phyloP scores from a whole-genome alignment of 2,888 invertebrate genomes.

The Elmis aenea region DNA sequence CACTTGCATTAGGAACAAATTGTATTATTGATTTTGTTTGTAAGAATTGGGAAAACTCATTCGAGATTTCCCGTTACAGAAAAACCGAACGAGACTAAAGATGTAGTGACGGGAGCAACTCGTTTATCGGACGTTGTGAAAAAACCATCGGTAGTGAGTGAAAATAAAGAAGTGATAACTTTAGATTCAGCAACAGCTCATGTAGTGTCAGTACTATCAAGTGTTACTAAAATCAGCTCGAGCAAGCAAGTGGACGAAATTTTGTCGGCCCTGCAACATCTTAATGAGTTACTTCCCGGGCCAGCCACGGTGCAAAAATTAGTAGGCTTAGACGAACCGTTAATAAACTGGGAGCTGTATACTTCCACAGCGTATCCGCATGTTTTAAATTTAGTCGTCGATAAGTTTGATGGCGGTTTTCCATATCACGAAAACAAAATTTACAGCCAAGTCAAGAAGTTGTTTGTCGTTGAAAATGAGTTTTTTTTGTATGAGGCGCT shows the following conservation, averaged over 20 bases:
- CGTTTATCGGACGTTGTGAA: constrained; percentile 3
- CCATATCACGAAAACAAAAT: constrained; percentile 46
- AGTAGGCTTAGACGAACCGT: constrained; percentile 49
- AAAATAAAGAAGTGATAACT: constrained; percentile 9
- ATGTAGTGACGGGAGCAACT: constrained; percentile 4
- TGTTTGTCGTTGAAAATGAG: constrained; percentile 55
- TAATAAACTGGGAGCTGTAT: constrained; percentile 39
- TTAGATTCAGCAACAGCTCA: constrained; percentile 13
- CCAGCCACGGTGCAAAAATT: constrained; percentile 64
- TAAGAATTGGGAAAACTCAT: constrained; percentile 42
- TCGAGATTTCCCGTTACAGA: constrained; percentile 43
- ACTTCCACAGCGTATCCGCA: constrained; percentile 48
- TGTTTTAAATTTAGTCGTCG: constrained; percentile 50
- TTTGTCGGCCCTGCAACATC: constrained; percentile 32
- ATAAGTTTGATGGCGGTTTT: constrained; percentile 55
- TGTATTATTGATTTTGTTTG: no score
- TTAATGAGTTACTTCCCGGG: constrained; percentile 47
- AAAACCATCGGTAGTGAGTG: constrained; percentile 7
- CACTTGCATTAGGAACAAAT: no score
- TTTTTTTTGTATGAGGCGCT: constrained; percentile 50
- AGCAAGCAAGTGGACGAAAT: constrained; percentile 39
- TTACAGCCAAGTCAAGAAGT: constrained; percentile 42
- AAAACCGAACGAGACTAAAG: constrained; percentile 8
- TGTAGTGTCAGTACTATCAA: constrained; percentile 15
- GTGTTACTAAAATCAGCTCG: constrained; percentile 38